Evolutionary conservation across 2,797 vertebrate species (phyloP), one percentile per base, ranked within the genome.

Genomic region (Siniperca obscura): DNA sequence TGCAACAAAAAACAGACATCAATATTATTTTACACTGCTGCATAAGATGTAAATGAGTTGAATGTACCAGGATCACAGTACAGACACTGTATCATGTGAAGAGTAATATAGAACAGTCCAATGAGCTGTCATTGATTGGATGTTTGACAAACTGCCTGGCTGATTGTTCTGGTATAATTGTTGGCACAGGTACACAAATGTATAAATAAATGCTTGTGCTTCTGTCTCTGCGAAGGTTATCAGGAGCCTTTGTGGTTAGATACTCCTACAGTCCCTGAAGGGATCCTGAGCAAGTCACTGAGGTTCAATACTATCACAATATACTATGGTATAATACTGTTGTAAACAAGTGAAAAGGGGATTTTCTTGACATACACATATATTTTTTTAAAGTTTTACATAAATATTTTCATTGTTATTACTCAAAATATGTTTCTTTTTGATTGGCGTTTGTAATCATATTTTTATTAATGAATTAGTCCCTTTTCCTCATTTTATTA

Each of bases 41-140:
- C 74, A 40, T 22, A 65, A 70, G 53, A 42, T 7, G 4, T 38
- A 59, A 50, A 6, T 13, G 60, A n/a, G 27, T 1, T 50, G 65
- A 38, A 27, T 38, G 30, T 7, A 22, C 4, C 25, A 6, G 59
- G 38, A 52, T 71, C 68, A n/a, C 21, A 22, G 34, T 6, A 19
- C 61, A 59, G 42, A 50, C 48, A 8, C 19, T 36, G 71, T 30
- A 52, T 81, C 61, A 70, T 36, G 17, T 65, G 69, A 42, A 0
- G 67, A 57, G 64, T n/a, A 30, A 80, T 65, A 12, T 0, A 38
- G 53, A 78, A 70, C 65, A 73, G 79, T 80, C 65, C 57, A 12
- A 10, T 66, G 53, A 34, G 44, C 44, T 40, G 42, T 53, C 0
- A 70, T 0, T n/a, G 52, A 67, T 62, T 22, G 21, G 50, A 12